These are phyloP conservation scores for Cyphomyrus plagiostoma DNA, from an alignment of 2,113 vertebrate genomes.

Conservation along the genomic window DNA sequence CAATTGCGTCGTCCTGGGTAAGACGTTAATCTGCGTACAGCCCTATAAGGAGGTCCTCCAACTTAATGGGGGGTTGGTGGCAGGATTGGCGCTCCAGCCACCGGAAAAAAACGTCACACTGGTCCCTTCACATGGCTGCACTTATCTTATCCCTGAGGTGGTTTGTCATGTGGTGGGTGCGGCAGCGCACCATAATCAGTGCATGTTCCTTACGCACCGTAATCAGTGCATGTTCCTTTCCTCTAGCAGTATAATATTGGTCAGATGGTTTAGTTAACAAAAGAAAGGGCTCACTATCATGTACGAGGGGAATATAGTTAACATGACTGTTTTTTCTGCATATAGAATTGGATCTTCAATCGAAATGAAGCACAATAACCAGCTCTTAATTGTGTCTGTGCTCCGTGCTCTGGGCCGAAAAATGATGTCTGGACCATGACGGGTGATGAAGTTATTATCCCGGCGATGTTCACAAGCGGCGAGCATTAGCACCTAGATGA, in stretches of 20 bases:
- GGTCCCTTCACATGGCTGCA: no score
- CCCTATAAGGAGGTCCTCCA: no score
- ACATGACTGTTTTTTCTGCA: background rate
- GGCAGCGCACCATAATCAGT: no score
- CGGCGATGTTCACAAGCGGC: slow-evolving; percentile 6
- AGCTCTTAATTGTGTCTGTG: background rate
- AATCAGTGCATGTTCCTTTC: no score
- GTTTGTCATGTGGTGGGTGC: no score
- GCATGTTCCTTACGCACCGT: no score
- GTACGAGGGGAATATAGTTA: background rate
- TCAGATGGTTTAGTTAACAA: background rate
- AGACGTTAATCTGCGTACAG: no score
- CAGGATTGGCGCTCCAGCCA: no score
- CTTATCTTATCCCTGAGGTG: no score
- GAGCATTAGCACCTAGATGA: slow-evolving; percentile 5
- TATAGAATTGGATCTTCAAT: background rate
- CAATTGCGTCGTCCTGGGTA: no score
- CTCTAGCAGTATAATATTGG: background rate
- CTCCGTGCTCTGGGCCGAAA: background rate
- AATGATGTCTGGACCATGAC: background rate
- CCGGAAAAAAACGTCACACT: no score
- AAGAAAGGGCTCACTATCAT: background rate
- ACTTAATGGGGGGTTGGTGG: no score
- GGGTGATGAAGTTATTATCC: slow-evolving; percentile 16
- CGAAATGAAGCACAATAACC: background rate